phyloP scores from a whole-genome alignment of 2,113 vertebrate species.

The Laticauda colubrina region DNA sequence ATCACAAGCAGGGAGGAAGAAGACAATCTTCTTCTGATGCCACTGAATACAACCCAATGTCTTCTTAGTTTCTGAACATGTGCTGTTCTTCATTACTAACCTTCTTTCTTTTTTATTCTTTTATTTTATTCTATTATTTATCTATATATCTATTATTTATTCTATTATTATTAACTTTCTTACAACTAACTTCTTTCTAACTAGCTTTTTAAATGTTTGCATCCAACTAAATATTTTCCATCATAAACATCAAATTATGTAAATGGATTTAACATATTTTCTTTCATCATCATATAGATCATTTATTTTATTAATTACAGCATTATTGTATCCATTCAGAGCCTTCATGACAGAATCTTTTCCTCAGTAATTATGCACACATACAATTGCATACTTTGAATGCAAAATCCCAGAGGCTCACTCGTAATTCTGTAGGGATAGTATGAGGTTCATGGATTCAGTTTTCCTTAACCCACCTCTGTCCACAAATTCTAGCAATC shows the following conservation, averaged over 20 bases:
- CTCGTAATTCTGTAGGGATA: neutral
- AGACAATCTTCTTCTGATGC: neutral
- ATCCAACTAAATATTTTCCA: neutral
- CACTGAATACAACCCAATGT: neutral
- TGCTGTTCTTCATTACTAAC: neutral
- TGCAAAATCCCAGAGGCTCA: neutral
- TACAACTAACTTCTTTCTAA: neutral
- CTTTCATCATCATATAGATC: neutral
- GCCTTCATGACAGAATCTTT: neutral
- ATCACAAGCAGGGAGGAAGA: neutral
- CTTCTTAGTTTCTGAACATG: neutral
- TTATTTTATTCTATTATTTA: too few relatives aligned
- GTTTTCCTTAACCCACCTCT: neutral
- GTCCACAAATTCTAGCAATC: neutral
- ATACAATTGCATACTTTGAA: neutral
- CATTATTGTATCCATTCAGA: neutral
- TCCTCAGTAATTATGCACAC: neutral
- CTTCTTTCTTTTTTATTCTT: too few relatives aligned
- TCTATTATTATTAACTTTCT: neutral
- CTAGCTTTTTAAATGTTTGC: neutral
- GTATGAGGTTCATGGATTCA: neutral
- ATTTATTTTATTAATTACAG: neutral
- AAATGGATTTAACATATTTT: neutral
- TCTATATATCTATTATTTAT: too few relatives aligned
- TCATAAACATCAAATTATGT: neutral